Base-by-base conservation (phyloP, 1,140 invertebrate genomes). In the Dreissena polymorpha region DNA sequence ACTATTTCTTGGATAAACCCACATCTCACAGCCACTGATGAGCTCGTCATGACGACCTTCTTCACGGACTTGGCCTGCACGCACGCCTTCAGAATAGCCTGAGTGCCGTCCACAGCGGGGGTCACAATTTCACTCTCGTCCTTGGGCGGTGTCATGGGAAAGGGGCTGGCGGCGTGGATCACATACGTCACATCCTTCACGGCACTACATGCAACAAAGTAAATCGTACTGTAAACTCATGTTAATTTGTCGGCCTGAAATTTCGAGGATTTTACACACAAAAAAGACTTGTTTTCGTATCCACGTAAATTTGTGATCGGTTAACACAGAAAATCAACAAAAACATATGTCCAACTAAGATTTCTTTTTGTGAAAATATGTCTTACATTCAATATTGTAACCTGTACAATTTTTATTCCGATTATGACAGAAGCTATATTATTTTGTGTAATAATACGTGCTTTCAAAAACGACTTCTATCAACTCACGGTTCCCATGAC, bases 111-210 rank as follows among this genome's bases (percentile, higher is more conserved):
- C 21, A 94, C 93, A 25, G 94, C 95, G 10, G 94, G 94, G 70
- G 91, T 89, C 70, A 95, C 91, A 0, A 94, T 67, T 39, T 93
- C 92, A 65, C 93, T 92, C 83, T 95, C 94, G 74, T 91, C 86
- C 75, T 91, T 90, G 3, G 93, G 89, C 16, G 86, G 81, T 1
- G 85, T 78, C 10, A 86, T 71, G 8, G 95, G 94, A 87, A 94
- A 94, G 3, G 95, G 95, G 73, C 94, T 94, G 2, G 94, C 95
- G 16, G 94, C 93, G 88, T 95, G 95, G 25, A 95, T 93, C 12
- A 95, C 93, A 85, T 93, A 94, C 27, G 88, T 88, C 83, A 93
- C 93, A 53, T 93, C 94, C 78, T 93, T 91, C 0, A 95, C 93
- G 21, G 94, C 95, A 70, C 94, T 95, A 86, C 82, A 93, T 85